Evolutionary conservation across 2,113 vertebrate genomes (phyloP), one percentile per base, ranked within the genome.

Genomic region (Etheostoma cragini): DNA sequence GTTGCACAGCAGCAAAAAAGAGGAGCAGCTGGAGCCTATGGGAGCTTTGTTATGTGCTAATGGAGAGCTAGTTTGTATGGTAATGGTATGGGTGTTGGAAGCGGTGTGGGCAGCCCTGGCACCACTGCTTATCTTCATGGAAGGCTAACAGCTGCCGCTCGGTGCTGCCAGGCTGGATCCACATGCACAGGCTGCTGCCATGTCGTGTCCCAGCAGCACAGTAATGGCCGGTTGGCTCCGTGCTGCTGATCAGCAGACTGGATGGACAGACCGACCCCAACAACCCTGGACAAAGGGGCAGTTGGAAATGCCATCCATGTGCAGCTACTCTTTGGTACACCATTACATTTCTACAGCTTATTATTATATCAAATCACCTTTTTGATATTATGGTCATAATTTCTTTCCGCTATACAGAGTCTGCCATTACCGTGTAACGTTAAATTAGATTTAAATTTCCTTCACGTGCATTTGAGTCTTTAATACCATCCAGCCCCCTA

Each of bases 111-210:
- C 61, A 75, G 66, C 72, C 52, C 72, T 66, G 73, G 77, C 69
- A 24, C 12, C 6, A 1, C 62, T 60, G 49, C 60, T 67, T 62
- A 84, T 81, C 82, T 78, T 53, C 33, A 54, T 77, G 22, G 66
- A 65, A 74, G 69, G 75, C 68, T 61, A 75, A 76, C 87, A 88
- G 83, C 83, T 86, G 87, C 63, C 63, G 57, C 63, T 76, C n/a
- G 14, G 56, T 54, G 65, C 33, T 69, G 78, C 67, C 82, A 81
- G 52, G 22, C 80, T 70, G 54, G 58, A 56, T 45, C 69, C 38
- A 35, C 54, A 61, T 10, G 22, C 26, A 69, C 1, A 24, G 57
- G 57, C 22, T 57, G 47, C 6, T 12, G 77, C 68, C 21, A 19
- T 66, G 76, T 19, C 78, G 21, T 14, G 54, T 77, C 53, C 68